Percentiles rank a stretch among this genome's conserved stretches.
phyloP scores from a whole-genome alignment of 2,888 invertebrate genomes.

The Mesorhabditis belari region DNA sequence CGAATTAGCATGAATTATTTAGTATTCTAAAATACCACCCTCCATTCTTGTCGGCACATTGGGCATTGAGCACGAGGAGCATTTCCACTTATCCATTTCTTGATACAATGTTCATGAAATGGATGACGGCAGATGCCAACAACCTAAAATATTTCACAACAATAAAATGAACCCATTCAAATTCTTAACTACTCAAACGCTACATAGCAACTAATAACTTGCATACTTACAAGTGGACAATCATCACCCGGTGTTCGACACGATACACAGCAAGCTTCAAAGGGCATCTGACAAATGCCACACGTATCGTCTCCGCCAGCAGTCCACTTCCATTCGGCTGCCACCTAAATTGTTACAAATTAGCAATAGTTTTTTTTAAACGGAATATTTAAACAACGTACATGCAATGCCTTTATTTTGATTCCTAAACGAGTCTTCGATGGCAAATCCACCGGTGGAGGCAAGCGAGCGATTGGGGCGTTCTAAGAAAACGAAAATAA shows the following conservation, averaged over 20 bases:
- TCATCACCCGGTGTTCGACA: conserved; percentile 49
- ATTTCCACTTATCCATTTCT: conserved; percentile 87
- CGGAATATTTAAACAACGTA: conserved; percentile 5
- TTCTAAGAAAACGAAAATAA: neutral
- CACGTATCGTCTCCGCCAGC: conserved; percentile 97
- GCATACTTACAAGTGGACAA: conserved; percentile 41
- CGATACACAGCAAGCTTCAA: conserved; percentile 65
- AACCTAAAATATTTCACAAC: conserved; percentile 19
- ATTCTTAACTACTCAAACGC: neutral
- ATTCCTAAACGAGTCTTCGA: conserved; percentile 17
- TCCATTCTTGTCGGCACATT: conserved; percentile 99
- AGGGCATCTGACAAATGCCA: conserved; percentile 97
- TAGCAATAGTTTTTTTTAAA: neutral
- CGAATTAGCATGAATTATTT: too few species aligned
- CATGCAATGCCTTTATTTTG: conserved; percentile 20
- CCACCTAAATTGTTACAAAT: conserved; percentile 15
- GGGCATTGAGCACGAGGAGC: conserved; percentile 58
- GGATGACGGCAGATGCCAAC: conserved; percentile 94
- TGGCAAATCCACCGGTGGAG: conserved; percentile 10
- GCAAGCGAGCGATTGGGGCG: neutral
- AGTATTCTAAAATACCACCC: too few species aligned
- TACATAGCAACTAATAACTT: too few species aligned
- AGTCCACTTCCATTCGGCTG: conserved; percentile 88
- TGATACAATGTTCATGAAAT: conserved; percentile 98
- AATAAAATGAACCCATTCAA: neutral